Base-by-base conservation (phyloP, 2,888 invertebrate genomes). In the Leucophenga montana region DNA sequence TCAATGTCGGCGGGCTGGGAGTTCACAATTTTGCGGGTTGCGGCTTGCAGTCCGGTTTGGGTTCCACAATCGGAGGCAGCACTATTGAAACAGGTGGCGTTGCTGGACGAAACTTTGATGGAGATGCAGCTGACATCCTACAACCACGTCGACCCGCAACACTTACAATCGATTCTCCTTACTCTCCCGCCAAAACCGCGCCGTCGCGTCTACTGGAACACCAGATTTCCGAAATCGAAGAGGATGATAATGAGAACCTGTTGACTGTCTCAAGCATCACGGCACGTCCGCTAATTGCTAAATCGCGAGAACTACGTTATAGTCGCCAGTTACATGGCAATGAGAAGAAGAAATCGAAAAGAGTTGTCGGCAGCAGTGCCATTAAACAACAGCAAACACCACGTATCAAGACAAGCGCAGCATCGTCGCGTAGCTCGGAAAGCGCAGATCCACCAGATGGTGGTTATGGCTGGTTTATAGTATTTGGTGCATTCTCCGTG, bases 391-490 rank as follows among this genome's bases (percentile, higher is more conserved):
- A 39, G 39, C 39, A 39, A 39, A 3, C 39, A 8, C 39, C 39
- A 11, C 73, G 75, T 14, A 73, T 73, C 66, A 78, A 79, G 67
- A 48, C 62, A n/a, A 64, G 62, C 66, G 77, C 75, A 20, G 64
- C 72, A 27, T 68, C 86, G 16, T 88, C 88, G 61, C 86, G 86
- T 59, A 85, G 86, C 57, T 86, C 86, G 59, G 82, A 76, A 22
- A 82, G 77, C 56, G 78, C 84, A 16, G 89, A 90, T 69, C 91
- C 93, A 0, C 91, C 93, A 0, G 94, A 94, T 80, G 94, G 94
- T 1, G 94, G 94, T 0, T 94, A 94, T 85, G 94, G 94, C 27
- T 94, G 94, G 94, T 91, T 94, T 81, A 92, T 94, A 33, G 93
- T 94, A 1, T 92, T 92, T 75, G 94, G 95, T 0, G 94, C 94